These are phyloP conservation scores for Apodemus agrarius DNA, from an alignment of 2,797 vertebrate species.

Conservation along the genomic window DNA sequence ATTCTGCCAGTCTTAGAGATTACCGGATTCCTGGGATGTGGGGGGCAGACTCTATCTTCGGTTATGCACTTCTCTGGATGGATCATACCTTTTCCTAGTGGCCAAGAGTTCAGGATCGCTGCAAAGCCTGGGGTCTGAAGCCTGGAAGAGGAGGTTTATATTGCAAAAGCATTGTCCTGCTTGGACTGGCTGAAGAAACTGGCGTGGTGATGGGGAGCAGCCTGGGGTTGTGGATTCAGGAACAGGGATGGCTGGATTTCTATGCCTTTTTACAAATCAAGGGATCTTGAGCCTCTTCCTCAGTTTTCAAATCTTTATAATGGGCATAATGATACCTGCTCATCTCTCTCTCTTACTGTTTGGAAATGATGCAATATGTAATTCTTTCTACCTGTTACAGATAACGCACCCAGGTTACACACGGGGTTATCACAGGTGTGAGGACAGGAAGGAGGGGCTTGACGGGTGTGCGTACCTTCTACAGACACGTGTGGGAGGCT, in stretches of 20 bases:
- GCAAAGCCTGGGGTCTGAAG: not conserved
- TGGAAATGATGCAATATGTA: not conserved
- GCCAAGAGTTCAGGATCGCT: not conserved
- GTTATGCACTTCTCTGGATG: not conserved
- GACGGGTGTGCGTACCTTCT: not conserved
- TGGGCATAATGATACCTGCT: not conserved
- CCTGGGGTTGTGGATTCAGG: accelerated
- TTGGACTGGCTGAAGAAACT: not conserved
- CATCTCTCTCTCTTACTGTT: not conserved
- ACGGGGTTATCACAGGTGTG: not conserved
- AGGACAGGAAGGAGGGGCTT: not conserved
- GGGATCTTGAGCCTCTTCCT: not conserved
- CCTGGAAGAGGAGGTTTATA: not conserved
- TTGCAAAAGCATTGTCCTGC: not conserved
- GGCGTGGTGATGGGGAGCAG: not conserved
- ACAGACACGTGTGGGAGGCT: not conserved
- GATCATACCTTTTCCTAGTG: not conserved
- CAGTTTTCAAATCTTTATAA: not conserved
- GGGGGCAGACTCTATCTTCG: not conserved
- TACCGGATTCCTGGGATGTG: not conserved
- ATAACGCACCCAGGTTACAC: not conserved
- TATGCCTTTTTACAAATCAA: not conserved
- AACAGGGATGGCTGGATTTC: not conserved
- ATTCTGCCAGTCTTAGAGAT: not conserved
- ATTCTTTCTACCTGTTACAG: not conserved